phyloP scores from a whole-genome alignment of 1,140 invertebrate genomes.

The Sminthurinus signatus region DNA sequence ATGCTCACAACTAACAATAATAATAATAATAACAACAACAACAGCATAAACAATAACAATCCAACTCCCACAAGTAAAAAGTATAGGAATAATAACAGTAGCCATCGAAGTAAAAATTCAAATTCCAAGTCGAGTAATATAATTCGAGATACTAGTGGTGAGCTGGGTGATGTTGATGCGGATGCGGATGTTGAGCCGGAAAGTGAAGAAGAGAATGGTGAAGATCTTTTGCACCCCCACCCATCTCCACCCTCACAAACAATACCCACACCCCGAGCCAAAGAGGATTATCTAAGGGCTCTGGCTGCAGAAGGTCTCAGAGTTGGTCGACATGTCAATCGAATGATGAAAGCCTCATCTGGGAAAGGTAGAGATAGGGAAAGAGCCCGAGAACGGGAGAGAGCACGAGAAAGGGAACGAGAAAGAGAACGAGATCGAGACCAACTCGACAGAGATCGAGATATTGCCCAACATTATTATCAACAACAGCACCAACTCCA shows the following conservation, averaged over 20 bases:
- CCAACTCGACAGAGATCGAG: background rate
- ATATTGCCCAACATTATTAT: conserved; percentile 2
- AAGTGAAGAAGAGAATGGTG: background rate
- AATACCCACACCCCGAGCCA: conserved; percentile 2
- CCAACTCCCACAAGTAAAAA: too few species aligned
- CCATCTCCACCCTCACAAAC: background rate
- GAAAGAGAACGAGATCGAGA: too few species aligned
- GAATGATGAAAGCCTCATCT: conserved; percentile 24
- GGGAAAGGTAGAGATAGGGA: background rate
- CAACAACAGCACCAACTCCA: background rate
- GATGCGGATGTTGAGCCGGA: background rate
- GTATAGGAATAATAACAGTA: too few species aligned
- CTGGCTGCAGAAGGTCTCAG: conserved; percentile 34
- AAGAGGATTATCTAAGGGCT: conserved; percentile 34
- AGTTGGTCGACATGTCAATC: conserved; percentile 33
- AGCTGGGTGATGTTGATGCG: too few species aligned
- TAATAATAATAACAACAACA: too few species aligned
- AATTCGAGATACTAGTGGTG: too few species aligned
- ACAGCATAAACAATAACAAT: too few species aligned
- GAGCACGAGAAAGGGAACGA: too few species aligned
- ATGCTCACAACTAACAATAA: too few species aligned
- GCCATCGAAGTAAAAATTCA: too few species aligned
- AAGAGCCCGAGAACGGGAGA: conserved; percentile 7
- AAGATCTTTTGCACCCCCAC: background rate
- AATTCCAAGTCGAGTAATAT: too few species aligned